phyloP scores from a whole-genome alignment of 2,797 vertebrate genomes.

The Spheniscus humboldti region DNA sequence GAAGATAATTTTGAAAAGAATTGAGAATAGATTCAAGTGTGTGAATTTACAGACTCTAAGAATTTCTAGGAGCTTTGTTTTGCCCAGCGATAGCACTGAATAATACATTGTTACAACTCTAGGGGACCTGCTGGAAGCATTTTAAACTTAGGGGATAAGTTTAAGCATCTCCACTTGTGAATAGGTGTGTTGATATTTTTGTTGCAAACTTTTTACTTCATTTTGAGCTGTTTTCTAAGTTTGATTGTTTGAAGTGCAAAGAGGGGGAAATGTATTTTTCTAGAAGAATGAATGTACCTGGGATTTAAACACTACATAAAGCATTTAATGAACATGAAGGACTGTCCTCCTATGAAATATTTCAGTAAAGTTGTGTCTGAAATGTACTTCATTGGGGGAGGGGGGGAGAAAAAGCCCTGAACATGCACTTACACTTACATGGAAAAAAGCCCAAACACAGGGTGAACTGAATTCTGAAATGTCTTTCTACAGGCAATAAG shows the following conservation, averaged over 20 bases:
- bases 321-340: not conserved
- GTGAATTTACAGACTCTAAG: not conserved
- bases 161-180: not conserved
- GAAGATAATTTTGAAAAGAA: not conserved
- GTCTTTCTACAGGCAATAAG: conserved; percentile 52
- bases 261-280: conserved; percentile 35
- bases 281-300: conserved; percentile 21
- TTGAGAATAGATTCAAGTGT: not conserved
- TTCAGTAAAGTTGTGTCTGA: not conserved
- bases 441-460: not conserved
- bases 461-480: not conserved
- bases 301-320: not conserved
- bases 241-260: not conserved
- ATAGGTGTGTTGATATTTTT: not conserved
- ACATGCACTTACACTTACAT: not conserved
- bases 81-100: not conserved
- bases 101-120: not conserved
- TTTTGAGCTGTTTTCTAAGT: not conserved
- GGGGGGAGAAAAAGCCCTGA: not conserved
- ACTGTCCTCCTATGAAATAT: not conserved
- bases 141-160: not conserved
- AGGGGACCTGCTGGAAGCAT: not conserved
- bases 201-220: not conserved
- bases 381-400: not conserved
- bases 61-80: not conserved